Conservation (phyloP, 2,797 vertebrate genomes). For the Hydrocynus forskahlii region DNA sequence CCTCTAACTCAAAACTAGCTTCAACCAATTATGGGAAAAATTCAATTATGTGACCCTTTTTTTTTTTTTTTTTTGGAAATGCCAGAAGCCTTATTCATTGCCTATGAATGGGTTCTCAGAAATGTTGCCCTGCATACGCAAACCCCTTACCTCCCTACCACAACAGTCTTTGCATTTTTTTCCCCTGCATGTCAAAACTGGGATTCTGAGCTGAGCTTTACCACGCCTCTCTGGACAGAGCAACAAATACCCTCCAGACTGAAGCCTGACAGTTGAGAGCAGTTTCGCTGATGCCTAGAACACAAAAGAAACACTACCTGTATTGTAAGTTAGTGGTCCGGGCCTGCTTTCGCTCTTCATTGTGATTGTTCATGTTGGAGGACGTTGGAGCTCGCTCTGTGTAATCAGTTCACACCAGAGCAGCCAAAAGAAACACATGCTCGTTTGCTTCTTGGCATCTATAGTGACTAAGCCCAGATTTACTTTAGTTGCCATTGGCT, state of each 20-base stretch:
- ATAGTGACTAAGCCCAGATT: background rate
- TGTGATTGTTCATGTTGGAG: background rate
- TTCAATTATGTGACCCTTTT: constrained; percentile 71
- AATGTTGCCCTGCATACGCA: constrained; percentile 38
- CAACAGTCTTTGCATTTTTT: background rate
- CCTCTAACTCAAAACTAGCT: constrained; percentile 70
- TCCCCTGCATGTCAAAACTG: background rate
- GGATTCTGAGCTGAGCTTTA: background rate
- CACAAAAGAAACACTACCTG: constrained; percentile 12
- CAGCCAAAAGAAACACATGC: constrained; percentile 8
- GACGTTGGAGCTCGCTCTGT: background rate
- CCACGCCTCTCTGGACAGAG: background rate
- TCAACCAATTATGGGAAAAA: constrained; percentile 74
- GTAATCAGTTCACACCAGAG: background rate
- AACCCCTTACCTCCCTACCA: background rate
- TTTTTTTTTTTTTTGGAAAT: constrained; percentile 66
- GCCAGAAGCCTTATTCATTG: constrained; percentile 57
- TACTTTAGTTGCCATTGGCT: background rate
- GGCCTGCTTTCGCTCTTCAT: background rate
- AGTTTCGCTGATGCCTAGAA: background rate
- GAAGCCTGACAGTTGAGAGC: background rate
- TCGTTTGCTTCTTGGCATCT: background rate
- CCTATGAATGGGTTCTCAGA: constrained; percentile 66
- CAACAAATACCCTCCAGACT: background rate
- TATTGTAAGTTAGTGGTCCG: background rate